Percentiles rank a stretch among this genome's conserved stretches.
Conservation (phyloP, 2,797 vertebrate genomes). For the Crotalus adamanteus region DNA sequence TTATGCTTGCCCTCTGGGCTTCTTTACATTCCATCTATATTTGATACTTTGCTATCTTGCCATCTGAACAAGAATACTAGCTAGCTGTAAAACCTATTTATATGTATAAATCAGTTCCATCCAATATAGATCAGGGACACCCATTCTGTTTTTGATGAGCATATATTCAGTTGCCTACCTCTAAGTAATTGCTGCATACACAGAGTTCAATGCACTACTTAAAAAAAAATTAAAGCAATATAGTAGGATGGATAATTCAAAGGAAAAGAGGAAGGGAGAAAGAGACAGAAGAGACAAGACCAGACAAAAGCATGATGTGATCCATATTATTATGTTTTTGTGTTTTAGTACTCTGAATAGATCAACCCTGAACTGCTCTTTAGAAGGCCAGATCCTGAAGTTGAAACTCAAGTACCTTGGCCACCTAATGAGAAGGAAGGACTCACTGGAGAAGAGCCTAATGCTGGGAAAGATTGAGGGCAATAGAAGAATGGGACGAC, state of each 20-base stretch:
- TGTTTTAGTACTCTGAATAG: not conserved
- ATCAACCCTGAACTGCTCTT: no score
- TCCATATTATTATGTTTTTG: not conserved
- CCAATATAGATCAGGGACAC: not conserved
- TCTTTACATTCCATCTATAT: no score
- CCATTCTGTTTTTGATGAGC: not conserved
- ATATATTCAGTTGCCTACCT: not conserved
- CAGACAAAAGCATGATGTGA: not conserved
- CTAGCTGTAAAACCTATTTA: not conserved
- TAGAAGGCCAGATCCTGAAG: no score
- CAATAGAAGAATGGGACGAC: no score
- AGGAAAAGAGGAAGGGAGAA: not conserved
- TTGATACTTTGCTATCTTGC: no score
- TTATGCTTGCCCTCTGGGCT: no score
- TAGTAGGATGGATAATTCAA: not conserved
- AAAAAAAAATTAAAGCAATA: not conserved
- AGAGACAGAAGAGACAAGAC: not conserved
- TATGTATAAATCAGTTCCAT: not conserved
- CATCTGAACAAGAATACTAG: not conserved
- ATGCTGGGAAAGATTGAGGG: no score
- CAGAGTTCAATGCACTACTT: not conserved
- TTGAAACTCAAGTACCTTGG: no score
- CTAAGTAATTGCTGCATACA: not conserved
- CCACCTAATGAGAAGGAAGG: no score
- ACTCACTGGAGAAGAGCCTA: no score